phyloP scores from a whole-genome alignment of 2,888 invertebrate genomes.

The Cyclophora albipunctata region DNA sequence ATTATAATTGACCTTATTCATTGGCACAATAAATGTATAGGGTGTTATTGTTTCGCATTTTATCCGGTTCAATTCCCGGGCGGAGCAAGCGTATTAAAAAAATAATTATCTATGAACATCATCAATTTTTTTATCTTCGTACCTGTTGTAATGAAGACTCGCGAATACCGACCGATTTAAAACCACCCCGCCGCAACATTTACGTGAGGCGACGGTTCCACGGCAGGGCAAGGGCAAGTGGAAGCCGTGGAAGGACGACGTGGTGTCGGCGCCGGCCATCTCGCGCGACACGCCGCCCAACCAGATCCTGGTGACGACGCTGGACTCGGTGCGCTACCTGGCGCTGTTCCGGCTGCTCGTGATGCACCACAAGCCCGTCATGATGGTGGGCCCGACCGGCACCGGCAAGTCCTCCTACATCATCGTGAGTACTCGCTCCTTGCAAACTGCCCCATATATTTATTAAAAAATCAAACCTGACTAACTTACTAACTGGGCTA shows the following conservation, averaged over 20 bases:
- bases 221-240: constrained; percentile 93
- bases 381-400: constrained; percentile 95
- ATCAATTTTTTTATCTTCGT: too few species aligned
- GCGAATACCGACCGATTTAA: too few species aligned
- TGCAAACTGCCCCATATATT: background rate
- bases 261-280: constrained; percentile 83
- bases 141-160: too few species aligned
- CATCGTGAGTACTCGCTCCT: constrained; percentile 65
- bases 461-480: background rate
- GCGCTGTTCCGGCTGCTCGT: constrained; percentile 87
- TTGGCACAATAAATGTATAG: too few species aligned
- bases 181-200: too few species aligned
- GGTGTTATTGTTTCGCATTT: too few species aligned
- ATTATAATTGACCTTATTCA: too few species aligned
- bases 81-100: too few species aligned
- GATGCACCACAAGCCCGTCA: constrained; percentile 85
- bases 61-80: too few species aligned
- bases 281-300: constrained; percentile 93
- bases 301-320: constrained; percentile 94
- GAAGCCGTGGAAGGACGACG: constrained; percentile 93
- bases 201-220: too few species aligned
- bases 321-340: constrained; percentile 90
- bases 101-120: too few species aligned
- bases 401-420: constrained; percentile 96
- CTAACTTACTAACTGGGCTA: too few species aligned